Conservation (phyloP, 2,888 invertebrate species). For the Sipha maydis region DNA sequence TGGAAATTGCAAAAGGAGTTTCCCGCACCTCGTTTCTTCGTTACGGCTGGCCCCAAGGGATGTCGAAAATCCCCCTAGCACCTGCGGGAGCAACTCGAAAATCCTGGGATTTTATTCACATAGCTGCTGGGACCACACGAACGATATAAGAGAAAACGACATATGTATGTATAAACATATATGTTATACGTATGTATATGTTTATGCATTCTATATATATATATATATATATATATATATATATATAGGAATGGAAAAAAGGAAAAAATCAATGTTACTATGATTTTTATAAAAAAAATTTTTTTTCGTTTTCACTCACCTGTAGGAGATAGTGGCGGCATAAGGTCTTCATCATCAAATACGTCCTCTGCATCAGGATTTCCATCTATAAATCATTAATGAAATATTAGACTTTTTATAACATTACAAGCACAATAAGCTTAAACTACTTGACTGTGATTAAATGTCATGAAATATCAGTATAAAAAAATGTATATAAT, state of each 20-base stretch:
- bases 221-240: background rate
- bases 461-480: no score
- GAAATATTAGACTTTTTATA: background rate
- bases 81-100: slow-evolving; percentile 47
- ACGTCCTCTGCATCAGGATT: slow-evolving; percentile 53
- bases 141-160: slow-evolving; percentile 38
- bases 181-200: background rate
- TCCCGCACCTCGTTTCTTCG: slow-evolving; percentile 61
- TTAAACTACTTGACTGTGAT: no score
- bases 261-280: slow-evolving; percentile 35
- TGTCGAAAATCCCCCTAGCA: slow-evolving; percentile 48
- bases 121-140: background rate
- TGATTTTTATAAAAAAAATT: slow-evolving; percentile 22
- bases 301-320: slow-evolving; percentile 35
- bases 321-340: slow-evolving; percentile 34
- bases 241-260: background rate
- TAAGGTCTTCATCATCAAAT: slow-evolving; percentile 40
- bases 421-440: background rate
- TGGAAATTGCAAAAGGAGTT: slow-evolving; percentile 60
- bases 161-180: background rate
- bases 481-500: no score
- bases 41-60: slow-evolving; percentile 48
- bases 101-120: slow-evolving; percentile 57
- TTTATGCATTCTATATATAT: background rate
- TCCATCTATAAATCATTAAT: slow-evolving; percentile 39